Evolutionary conservation across 2,888 invertebrate genomes (phyloP).

Genomic region (Malachius bipustulatus): DNA sequence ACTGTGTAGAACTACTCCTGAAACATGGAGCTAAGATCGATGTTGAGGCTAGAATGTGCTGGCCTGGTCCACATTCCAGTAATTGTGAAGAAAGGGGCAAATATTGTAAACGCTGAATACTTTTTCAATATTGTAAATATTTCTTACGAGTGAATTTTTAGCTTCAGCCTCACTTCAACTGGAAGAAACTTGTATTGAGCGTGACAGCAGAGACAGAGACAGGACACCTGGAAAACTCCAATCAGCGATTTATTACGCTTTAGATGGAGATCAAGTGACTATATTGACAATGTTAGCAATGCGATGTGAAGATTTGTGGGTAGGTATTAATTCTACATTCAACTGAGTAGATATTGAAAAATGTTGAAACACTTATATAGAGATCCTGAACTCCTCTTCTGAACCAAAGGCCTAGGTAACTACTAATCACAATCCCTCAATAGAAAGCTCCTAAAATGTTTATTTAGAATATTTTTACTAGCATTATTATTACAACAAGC

Average conservation of each 20-base stretch:
- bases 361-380: no score
- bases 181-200: slow-evolving; percentile 40
- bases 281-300: slow-evolving; percentile 53
- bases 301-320: slow-evolving; percentile 59
- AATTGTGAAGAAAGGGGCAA: slow-evolving; percentile 60
- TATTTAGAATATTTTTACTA: no score
- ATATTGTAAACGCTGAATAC: slow-evolving; percentile 39
- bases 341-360: no score
- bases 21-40: slow-evolving; percentile 60
- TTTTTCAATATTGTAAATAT: neutral
- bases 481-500: no score
- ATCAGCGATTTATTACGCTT: slow-evolving; percentile 58
- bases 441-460: no score
- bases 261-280: slow-evolving; percentile 61
- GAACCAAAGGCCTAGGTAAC: no score
- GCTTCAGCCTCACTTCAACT: slow-evolving; percentile 36
- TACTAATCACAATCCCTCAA: no score
- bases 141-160: slow-evolving; percentile 16
- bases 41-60: slow-evolving; percentile 62
- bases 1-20: slow-evolving; percentile 54
- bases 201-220: slow-evolving; percentile 29
- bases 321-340: no score
- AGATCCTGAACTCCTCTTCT: no score
- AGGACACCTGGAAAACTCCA: slow-evolving; percentile 46
- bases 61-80: slow-evolving; percentile 57